Base-by-base conservation (phyloP, 2,888 invertebrate genomes). In the Drosophila acutilabella region DNA sequence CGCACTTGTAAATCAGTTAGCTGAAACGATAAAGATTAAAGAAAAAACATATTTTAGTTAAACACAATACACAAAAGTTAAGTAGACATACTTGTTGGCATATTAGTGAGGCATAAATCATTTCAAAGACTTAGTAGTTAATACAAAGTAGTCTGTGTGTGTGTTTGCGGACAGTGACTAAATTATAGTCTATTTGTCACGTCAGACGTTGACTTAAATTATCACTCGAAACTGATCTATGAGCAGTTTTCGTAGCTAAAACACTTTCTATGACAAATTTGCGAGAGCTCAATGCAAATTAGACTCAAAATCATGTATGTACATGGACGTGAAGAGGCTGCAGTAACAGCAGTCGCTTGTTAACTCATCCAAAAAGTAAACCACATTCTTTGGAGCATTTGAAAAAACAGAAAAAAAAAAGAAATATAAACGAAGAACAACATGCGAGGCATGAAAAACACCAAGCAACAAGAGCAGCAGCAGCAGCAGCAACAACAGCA, bases 321-420 rank as follows among this genome's bases (percentile, higher is more conserved):
- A 64, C 60, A 57, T 45, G 53, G 66, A 70, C 68, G 50, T 64
- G 56, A 74, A 64, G 54, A 58, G 42, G 23, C 62, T 30, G 30
- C 30, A 8, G 30, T 8, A 71, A n/a, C 64, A 75, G 10, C 41
- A 64, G 5, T 65, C 68, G 90, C 87, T 89, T 89, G 85, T 85
- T 89, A 85, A 89, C 90, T 85, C 85, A 89, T 89, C 89, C 85
- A 89, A 89, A 85, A 85, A 89, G 84, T 85, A 81, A 85, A 78
- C 85, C 85, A 89, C 90, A 85, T 85, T 85, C 90, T 84, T 74
- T 71, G 64, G 67, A 88, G 80, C 83, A 88, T 88, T 85, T 76
- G 89, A 74, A 71, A 71, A 60, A 53, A 30, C 30, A 69, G 48
- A 51, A 64, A 62, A 53, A 53, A 64, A 59, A 67, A 59, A 64